phyloP scores from a whole-genome alignment of 2,113 vertebrate species.

The Sclerurus mexicanus region DNA sequence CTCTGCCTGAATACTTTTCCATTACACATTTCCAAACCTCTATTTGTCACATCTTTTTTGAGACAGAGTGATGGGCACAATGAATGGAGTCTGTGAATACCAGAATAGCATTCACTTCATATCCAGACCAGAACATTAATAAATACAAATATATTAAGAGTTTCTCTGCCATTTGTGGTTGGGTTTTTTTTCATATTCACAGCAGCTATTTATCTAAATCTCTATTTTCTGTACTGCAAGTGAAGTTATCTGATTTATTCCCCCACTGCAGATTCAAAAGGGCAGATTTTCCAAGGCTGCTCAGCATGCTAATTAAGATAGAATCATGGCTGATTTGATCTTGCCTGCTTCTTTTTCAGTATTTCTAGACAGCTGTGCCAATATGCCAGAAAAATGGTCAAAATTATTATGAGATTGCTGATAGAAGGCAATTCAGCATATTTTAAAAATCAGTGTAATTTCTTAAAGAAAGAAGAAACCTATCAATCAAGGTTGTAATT shows the following conservation, averaged over 20 bases:
- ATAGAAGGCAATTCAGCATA: neutral
- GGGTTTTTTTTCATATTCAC: neutral
- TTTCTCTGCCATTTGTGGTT: neutral
- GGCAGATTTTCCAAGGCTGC: neutral
- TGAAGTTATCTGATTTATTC: neutral
- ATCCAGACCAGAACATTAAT: neutral
- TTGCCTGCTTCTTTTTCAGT: neutral
- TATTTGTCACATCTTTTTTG: neutral
- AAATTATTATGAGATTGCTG: neutral
- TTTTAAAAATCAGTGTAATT: neutral
- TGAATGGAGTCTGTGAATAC: neutral
- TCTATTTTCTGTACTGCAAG: neutral
- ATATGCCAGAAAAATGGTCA: neutral
- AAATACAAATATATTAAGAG: neutral
- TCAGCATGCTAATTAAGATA: neutral
- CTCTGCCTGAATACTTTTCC: neutral
- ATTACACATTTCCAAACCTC: neutral
- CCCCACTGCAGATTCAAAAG: neutral
- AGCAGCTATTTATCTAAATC: neutral
- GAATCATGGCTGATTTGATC: neutral
- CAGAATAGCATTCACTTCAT: neutral
- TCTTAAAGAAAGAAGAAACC: conserved; percentile 37
- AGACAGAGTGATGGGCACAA: neutral
- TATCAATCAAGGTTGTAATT: conserved; percentile 49
- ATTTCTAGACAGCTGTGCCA: neutral